Percentiles rank a stretch among this genome's conserved stretches.
Conservation (phyloP, 2,888 invertebrate species). For the Diaphora mendica region DNA sequence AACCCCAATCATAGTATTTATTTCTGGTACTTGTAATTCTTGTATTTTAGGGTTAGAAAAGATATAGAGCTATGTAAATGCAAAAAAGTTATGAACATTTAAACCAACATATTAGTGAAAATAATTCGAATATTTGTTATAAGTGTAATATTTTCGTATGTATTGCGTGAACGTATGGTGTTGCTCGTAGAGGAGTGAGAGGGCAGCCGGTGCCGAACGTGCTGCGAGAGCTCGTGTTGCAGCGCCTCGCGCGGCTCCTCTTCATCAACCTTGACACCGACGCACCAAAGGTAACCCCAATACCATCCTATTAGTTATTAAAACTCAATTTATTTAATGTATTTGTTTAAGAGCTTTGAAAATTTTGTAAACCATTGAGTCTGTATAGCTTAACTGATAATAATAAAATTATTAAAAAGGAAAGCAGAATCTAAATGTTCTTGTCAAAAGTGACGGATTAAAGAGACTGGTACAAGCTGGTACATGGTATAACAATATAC, state of each 20-base stretch:
- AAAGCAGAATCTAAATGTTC: no score
- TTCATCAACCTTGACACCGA: slow-evolving; percentile 90
- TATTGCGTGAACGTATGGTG: slow-evolving; percentile 66
- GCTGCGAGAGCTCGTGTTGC: slow-evolving; percentile 90
- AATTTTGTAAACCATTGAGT: background rate
- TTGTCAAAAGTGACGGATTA: background rate
- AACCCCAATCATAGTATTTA: no score
- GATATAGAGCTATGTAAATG: background rate
- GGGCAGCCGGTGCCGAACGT: slow-evolving; percentile 92
- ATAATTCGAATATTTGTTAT: background rate
- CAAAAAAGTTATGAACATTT: background rate
- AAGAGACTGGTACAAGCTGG: no score
- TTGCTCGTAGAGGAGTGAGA: slow-evolving; percentile 90
- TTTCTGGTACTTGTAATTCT: no score
- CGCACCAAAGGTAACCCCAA: slow-evolving; percentile 67
- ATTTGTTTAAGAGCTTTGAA: background rate
- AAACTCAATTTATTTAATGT: background rate
- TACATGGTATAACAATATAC: no score
- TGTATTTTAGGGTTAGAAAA: no score
- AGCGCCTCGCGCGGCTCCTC: slow-evolving; percentile 90
- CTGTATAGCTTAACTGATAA: background rate
- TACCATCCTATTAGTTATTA: no score
- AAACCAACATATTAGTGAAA: background rate
- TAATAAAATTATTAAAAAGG: no score
- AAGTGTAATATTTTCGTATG: background rate